phyloP scores from a whole-genome alignment of 64 coral and sea anemone genomes.

The Acropora yongei region DNA sequence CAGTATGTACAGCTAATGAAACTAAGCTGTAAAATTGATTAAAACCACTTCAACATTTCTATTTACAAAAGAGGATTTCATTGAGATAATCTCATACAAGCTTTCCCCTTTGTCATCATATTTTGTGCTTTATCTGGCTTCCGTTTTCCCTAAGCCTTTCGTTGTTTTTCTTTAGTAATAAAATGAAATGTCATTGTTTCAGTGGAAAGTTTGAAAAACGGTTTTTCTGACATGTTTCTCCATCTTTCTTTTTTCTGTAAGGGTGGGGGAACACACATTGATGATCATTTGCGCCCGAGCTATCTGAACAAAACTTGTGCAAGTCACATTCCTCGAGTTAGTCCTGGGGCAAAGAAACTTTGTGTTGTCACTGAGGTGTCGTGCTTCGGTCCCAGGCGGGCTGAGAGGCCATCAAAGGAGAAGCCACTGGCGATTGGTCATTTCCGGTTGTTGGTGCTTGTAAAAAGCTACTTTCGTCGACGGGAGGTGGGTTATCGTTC shows the following conservation, averaged over 20 bases:
- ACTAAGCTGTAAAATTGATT: neutral
- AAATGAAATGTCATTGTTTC: neutral
- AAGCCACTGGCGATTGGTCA: constrained; percentile 27
- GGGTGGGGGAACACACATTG: too few relatives aligned
- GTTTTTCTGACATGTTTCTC: too few relatives aligned
- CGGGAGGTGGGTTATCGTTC: constrained; percentile 21
- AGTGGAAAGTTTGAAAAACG: neutral
- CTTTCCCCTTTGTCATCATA: neutral
- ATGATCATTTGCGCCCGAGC: too few relatives aligned
- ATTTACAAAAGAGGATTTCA: neutral
- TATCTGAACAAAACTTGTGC: neutral
- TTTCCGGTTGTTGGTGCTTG: neutral
- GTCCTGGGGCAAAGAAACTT: neutral
- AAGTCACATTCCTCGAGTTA: neutral
- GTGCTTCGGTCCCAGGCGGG: constrained; percentile 31
- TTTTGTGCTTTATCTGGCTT: neutral
- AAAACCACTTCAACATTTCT: neutral
- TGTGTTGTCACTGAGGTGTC: neutral
- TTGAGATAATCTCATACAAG: neutral
- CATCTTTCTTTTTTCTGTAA: too few relatives aligned
- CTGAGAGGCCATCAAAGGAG: constrained; percentile 10
- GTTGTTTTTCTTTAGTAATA: neutral
- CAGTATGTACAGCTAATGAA: neutral
- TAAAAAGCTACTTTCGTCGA: constrained; percentile 22
- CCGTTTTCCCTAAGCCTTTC: neutral